Conservation (phyloP, 1,140 invertebrate genomes). For the Dendroctonus valens region DNA sequence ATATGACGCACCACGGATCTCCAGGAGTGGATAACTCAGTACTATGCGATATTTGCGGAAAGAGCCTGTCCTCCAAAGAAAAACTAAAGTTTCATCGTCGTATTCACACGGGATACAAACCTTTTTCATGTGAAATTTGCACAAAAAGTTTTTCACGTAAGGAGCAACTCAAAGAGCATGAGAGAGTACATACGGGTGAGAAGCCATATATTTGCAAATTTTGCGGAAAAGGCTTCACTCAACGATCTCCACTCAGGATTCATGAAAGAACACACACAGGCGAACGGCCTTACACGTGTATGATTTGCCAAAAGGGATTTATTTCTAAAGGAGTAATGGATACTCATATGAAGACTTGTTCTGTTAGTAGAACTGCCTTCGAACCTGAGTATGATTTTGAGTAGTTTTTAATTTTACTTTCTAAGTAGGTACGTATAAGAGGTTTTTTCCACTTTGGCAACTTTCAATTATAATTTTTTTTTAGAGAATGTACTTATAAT, state of each 20-base stretch:
- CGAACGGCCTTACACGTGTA: constrained; percentile 72
- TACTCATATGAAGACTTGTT: constrained; percentile 59
- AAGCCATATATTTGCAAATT: constrained; percentile 64
- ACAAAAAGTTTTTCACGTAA: constrained; percentile 65
- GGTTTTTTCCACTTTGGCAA: no score
- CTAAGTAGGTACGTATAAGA: not conserved
- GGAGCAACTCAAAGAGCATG: constrained; percentile 62
- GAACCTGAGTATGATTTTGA: constrained; percentile 19
- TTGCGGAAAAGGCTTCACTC: constrained; percentile 77
- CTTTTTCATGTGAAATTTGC: constrained; percentile 67
- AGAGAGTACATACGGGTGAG: constrained; percentile 64
- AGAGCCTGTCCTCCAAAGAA: constrained; percentile 70
- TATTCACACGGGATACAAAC: constrained; percentile 72
- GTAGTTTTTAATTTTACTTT: not conserved
- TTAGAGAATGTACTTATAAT: no score
- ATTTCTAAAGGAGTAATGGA: constrained; percentile 62
- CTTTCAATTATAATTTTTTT: no score
- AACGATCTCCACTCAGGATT: constrained; percentile 65
- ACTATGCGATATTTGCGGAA: constrained; percentile 72
- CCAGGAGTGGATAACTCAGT: constrained; percentile 46
- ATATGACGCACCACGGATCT: constrained; percentile 43
- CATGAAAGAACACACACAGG: constrained; percentile 64
- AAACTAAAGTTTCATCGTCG: constrained; percentile 69
- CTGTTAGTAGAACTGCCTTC: constrained; percentile 43
- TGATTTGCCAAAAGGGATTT: constrained; percentile 65